phyloP scores from a whole-genome alignment of 2,888 invertebrate species.

The Seladonia tumulorum region DNA sequence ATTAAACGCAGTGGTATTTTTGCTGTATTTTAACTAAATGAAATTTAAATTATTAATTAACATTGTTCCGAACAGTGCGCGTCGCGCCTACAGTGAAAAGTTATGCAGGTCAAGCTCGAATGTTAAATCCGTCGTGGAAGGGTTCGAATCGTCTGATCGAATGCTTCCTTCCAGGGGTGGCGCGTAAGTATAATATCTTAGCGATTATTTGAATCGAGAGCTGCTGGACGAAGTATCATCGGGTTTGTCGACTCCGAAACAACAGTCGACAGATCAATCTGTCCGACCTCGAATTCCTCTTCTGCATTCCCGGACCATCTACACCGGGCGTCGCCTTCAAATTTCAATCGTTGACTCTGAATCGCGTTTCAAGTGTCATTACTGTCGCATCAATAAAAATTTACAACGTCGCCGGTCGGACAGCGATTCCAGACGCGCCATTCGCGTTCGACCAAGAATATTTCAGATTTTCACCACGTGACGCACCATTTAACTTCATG shows the following conservation, averaged over 20 bases:
- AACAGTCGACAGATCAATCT: slow-evolving; percentile 21
- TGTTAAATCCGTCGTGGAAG: neutral
- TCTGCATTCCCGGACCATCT: slow-evolving; percentile 25
- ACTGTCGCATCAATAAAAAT: slow-evolving; percentile 48
- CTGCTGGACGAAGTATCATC: neutral
- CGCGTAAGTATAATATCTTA: neutral
- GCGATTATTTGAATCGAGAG: slow-evolving; percentile 20
- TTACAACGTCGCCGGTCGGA: slow-evolving; percentile 34
- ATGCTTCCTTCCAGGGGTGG: neutral
- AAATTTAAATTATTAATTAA: too few relatives aligned
- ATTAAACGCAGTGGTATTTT: too few relatives aligned
- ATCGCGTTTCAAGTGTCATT: slow-evolving; percentile 65
- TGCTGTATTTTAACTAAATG: too few relatives aligned
- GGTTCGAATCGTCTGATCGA: neutral
- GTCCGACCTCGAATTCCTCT: slow-evolving; percentile 53
- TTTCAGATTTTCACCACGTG: slow-evolving; percentile 33
- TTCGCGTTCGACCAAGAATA: neutral
- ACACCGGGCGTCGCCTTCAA: slow-evolving; percentile 23
- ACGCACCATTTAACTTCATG: neutral
- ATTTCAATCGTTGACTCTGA: slow-evolving; percentile 37
- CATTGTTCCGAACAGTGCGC: too few relatives aligned
- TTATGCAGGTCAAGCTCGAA: neutral
- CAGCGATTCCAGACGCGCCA: neutral
- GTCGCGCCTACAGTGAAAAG: neutral
- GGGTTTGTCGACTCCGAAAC: slow-evolving; percentile 28